phyloP scores from a whole-genome alignment of 2,113 vertebrate species.

The Pelecanus crispus region DNA sequence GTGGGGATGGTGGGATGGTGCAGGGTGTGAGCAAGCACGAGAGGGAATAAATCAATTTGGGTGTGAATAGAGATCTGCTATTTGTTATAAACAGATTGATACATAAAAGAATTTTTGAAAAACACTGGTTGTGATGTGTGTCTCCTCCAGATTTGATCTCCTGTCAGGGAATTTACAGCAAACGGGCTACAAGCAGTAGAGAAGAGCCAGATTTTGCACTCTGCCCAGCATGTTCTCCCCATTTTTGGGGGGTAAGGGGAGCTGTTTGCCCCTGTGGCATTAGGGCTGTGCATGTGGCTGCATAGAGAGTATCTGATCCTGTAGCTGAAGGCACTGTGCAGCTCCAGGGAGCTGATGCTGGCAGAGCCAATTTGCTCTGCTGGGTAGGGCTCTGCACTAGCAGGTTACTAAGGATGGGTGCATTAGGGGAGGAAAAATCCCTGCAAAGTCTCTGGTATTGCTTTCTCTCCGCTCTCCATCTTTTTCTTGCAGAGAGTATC shows the following conservation, averaged over 20 bases:
- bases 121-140: neutral
- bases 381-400: neutral
- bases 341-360: neutral
- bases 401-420: neutral
- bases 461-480: neutral
- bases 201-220: neutral
- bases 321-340: neutral
- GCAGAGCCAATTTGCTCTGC: neutral
- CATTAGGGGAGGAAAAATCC: neutral
- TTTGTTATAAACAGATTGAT: neutral
- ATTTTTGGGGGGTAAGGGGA: neutral
- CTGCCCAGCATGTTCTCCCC: neutral
- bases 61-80: neutral
- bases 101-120: neutral
- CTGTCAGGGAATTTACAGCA: neutral
- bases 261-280: neutral
- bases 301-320: neutral
- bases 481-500: neutral
- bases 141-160: neutral
- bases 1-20: neutral
- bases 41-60: neutral
- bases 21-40: fast-evolving
- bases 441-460: neutral
- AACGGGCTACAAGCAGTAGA: neutral
- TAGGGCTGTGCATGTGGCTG: neutral